phyloP scores from a whole-genome alignment of 2,797 vertebrate species.

The Myiothlypis chrysogaster region DNA sequence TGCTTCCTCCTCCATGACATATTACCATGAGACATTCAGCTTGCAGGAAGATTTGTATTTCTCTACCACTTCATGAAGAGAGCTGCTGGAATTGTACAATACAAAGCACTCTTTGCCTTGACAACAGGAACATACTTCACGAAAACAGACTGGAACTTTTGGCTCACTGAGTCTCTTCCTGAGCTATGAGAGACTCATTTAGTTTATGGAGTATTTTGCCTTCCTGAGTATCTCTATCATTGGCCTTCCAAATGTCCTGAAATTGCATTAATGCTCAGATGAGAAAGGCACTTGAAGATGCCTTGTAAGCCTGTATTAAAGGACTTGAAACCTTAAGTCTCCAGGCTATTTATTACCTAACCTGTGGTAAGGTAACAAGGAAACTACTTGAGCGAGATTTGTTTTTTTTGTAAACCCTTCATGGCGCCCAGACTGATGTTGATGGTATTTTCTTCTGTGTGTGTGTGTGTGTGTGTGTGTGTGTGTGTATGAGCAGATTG shows the following conservation, averaged over 20 bases:
- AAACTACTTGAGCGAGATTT: neutral
- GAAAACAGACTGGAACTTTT: neutral
- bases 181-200: neutral
- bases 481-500: neutral
- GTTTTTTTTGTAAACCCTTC: neutral
- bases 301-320: neutral
- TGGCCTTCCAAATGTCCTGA: neutral
- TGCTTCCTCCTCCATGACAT: neutral
- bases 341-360: neutral
- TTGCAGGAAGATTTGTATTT: neutral
- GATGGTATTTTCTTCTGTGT: neutral
- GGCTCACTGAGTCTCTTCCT: neutral
- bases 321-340: neutral
- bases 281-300: neutral
- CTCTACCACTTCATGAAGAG: neutral
- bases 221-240: neutral
- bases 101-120: neutral
- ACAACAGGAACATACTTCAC: neutral
- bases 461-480: no score
- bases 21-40: neutral
- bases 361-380: neutral
- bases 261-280: neutral
- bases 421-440: accelerated
- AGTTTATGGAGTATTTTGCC: neutral
- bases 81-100: neutral